Conservation (phyloP, 2,888 invertebrate genomes). For the Chloroclysta siterata region DNA sequence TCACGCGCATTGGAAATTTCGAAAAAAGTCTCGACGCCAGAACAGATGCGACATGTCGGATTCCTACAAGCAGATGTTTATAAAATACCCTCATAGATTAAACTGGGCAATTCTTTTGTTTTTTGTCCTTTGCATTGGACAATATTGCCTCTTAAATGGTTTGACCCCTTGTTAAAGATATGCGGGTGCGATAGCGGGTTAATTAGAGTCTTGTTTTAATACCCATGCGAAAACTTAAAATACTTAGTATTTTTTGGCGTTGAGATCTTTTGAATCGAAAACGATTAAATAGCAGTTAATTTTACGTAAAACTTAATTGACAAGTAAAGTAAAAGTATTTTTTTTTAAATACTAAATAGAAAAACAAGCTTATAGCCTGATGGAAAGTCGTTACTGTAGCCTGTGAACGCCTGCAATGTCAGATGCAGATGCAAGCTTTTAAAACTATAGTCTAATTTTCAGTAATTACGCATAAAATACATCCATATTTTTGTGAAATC, state of each 20-base stretch:
- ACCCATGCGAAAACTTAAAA: constrained; percentile 40
- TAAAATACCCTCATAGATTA: constrained; percentile 81
- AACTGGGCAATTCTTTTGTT: constrained; percentile 74
- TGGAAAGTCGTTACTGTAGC: too few species aligned
- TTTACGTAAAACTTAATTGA: too few species aligned
- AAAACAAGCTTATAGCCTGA: too few species aligned
- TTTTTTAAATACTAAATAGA: too few species aligned
- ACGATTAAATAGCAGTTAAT: background rate
- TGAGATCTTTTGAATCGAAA: background rate
- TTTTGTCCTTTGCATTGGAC: constrained; percentile 71
- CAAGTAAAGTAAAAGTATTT: too few species aligned
- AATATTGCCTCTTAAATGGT: constrained; percentile 75
- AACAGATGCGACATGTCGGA: constrained; percentile 83
- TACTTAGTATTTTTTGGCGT: background rate
- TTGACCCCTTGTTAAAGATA: constrained; percentile 70
- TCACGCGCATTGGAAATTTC: constrained; percentile 80
- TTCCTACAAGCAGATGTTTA: constrained; percentile 82
- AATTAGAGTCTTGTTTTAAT: constrained; percentile 61
- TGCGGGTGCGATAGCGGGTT: constrained; percentile 73
- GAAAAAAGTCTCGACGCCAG: constrained; percentile 70
- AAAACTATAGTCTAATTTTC: too few species aligned
- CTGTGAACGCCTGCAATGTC: too few species aligned
- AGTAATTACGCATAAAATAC: background rate
- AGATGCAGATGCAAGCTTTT: too few species aligned
- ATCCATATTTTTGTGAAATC: background rate